These are phyloP conservation scores for Bothrops jararaca DNA, from an alignment of 2,113 vertebrate genomes.

Conservation along the genomic window DNA sequence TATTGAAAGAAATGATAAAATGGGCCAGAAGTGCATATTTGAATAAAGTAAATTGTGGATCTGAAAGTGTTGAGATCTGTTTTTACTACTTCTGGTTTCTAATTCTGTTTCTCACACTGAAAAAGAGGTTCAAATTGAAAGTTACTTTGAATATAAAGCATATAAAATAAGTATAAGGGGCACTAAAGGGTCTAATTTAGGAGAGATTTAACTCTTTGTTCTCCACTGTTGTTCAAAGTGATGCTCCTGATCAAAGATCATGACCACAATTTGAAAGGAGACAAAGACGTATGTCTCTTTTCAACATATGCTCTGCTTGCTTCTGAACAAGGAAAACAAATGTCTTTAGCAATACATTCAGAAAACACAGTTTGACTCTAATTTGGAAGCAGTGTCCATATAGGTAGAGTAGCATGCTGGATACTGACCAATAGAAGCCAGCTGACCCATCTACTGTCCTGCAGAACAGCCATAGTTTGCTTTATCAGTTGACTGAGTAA, in stretches of 20 bases:
- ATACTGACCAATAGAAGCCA: background rate
- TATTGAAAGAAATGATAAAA: background rate
- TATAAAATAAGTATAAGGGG: background rate
- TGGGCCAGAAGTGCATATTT: background rate
- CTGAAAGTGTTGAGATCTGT: background rate
- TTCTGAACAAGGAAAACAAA: background rate
- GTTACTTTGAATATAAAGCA: background rate
- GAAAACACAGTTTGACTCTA: background rate
- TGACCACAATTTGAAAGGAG: background rate
- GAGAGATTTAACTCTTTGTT: background rate
- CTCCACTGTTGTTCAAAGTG: background rate
- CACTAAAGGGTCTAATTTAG: background rate
- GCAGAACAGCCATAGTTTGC: background rate
- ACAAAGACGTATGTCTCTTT: background rate
- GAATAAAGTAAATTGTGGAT: background rate
- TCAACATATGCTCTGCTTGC: background rate
- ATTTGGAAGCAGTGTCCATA: background rate
- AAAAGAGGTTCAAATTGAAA: background rate
- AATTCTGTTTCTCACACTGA: background rate
- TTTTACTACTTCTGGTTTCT: background rate
- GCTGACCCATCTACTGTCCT: background rate
- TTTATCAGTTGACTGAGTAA: background rate
- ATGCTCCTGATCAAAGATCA: background rate
- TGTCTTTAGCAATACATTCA: background rate
- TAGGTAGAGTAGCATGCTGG: background rate